phyloP scores from a whole-genome alignment of 2,888 invertebrate genomes.

The Andrena trimmerana region DNA sequence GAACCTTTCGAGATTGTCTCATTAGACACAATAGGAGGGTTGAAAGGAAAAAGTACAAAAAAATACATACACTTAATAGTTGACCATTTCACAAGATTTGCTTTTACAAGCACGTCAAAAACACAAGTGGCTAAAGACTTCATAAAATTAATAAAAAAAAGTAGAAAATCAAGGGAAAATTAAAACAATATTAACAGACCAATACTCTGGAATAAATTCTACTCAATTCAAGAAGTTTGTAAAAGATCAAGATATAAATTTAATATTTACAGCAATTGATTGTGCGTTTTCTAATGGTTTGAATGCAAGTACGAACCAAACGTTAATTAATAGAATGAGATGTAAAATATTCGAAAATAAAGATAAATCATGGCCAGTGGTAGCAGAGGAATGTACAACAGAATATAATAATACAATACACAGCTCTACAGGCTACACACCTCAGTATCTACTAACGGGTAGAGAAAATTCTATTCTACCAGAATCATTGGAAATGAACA shows the following conservation, averaged over 20 bases:
- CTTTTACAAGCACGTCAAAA: neutral
- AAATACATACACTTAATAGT: constrained; percentile 71
- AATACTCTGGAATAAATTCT: constrained; percentile 74
- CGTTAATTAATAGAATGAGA: constrained; percentile 72
- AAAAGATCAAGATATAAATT: constrained; percentile 61
- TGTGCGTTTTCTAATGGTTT: constrained; percentile 64
- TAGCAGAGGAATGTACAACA: constrained; percentile 66
- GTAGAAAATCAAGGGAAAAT: too few relatives aligned
- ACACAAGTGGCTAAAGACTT: neutral
- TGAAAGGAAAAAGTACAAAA: constrained; percentile 72
- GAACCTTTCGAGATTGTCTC: constrained; percentile 74
- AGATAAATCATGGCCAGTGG: constrained; percentile 69
- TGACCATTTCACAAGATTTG: neutral
- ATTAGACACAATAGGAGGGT: constrained; percentile 76
- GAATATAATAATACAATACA: constrained; percentile 42
- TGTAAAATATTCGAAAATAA: constrained; percentile 73
- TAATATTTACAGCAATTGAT: constrained; percentile 74
- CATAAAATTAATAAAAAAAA: too few relatives aligned
- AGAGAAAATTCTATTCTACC: constrained; percentile 2
- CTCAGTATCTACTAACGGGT: neutral
- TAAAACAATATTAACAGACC: constrained; percentile 24
- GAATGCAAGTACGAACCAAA: constrained; percentile 61
- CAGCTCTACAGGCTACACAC: constrained; percentile 17
- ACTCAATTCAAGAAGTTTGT: constrained; percentile 71
- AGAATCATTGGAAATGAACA: neutral